These are phyloP conservation scores for Notodonta dromedarius DNA, from an alignment of 2,888 invertebrate genomes.

Conservation along the genomic window DNA sequence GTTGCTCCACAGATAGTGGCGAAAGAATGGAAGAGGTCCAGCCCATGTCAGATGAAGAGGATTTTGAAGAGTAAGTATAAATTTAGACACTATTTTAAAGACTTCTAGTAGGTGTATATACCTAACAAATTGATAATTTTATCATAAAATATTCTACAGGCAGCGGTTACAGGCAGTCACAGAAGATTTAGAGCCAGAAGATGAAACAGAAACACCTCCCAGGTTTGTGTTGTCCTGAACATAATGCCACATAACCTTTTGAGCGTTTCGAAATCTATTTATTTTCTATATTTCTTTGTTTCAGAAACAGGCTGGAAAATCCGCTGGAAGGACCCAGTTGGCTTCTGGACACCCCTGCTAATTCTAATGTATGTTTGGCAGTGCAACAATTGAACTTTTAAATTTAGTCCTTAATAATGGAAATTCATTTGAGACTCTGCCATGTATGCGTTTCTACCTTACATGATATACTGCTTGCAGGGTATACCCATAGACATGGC, in stretches of 20 bases:
- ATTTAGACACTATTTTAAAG: neutral
- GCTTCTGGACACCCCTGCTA: conserved; percentile 56
- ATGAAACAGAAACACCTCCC: conserved; percentile 41
- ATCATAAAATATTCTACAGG: conserved; percentile 36
- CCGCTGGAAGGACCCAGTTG: conserved; percentile 78
- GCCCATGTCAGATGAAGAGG: conserved; percentile 49
- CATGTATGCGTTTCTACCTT: too few relatives aligned
- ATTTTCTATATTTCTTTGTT: conserved; percentile 10
- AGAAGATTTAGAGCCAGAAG: conserved; percentile 60
- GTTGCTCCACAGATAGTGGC: conserved; percentile 46
- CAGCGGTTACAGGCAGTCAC: conserved; percentile 50
- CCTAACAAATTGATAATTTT: too few relatives aligned
- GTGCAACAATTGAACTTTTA: too few relatives aligned
- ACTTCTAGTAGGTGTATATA: neutral
- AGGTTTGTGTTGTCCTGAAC: conserved; percentile 36
- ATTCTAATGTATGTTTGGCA: conserved; percentile 36
- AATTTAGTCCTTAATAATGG: too few relatives aligned
- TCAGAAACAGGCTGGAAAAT: conserved; percentile 56
- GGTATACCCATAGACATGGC: too few relatives aligned
- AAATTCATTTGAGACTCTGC: too few relatives aligned
- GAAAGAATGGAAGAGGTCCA: conserved; percentile 53
- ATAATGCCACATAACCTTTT: too few relatives aligned
- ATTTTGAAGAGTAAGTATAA: conserved; percentile 58
- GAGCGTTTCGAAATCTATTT: too few relatives aligned
- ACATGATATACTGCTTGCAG: too few relatives aligned